Evolutionary conservation across 2,797 vertebrate genomes (phyloP).

Genomic region (Cygnus olor): DNA sequence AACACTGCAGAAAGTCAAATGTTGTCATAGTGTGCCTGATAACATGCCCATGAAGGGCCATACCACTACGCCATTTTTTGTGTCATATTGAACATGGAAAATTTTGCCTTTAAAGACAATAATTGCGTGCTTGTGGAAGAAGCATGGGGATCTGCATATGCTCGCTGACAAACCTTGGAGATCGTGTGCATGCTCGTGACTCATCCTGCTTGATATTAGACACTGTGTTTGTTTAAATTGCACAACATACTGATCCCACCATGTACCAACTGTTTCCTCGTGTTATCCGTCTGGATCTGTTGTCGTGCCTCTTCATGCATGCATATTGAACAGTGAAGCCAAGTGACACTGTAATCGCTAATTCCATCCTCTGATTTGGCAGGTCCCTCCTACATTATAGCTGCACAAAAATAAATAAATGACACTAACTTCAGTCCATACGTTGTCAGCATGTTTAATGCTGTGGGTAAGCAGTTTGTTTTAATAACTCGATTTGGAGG

Average conservation of each 20-base stretch:
- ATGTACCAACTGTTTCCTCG: neutral
- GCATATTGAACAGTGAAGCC: neutral
- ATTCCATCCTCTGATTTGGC: slow-evolving; percentile 14
- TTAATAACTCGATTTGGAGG: neutral
- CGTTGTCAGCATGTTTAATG: slow-evolving; percentile 3
- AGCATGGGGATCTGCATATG: neutral
- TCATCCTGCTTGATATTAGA: slow-evolving; percentile 47
- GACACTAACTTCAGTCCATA: neutral
- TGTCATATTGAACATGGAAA: neutral
- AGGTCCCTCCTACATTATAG: neutral
- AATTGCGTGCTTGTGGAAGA: neutral
- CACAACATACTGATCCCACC: slow-evolving; percentile 33
- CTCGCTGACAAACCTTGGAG: neutral
- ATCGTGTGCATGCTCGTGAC: neutral
- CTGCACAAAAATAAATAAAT: neutral
- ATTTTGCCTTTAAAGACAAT: neutral
- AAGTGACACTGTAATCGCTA: slow-evolving; percentile 5
- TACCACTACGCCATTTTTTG: neutral
- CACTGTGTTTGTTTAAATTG: slow-evolving; percentile 51
- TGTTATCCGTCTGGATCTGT: slow-evolving; percentile 56
- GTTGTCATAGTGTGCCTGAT: neutral
- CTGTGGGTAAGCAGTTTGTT: neutral
- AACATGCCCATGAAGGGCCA: neutral
- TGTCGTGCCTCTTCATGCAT: slow-evolving; percentile 34
- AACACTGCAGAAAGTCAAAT: neutral